These are phyloP conservation scores for Montifringilla adamsi DNA, from an alignment of 2,113 vertebrate genomes.

Conservation along the genomic window DNA sequence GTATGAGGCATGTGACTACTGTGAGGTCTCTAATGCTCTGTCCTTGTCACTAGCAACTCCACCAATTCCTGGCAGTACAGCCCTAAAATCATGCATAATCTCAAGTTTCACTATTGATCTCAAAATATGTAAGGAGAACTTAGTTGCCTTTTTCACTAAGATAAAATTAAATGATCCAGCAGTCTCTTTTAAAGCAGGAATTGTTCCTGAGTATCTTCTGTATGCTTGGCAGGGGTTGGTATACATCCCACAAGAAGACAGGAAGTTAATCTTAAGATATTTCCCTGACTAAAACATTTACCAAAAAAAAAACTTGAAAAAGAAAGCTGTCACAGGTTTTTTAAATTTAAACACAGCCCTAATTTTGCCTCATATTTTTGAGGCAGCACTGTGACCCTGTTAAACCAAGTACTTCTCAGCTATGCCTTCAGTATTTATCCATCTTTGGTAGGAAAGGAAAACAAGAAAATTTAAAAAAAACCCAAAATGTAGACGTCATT, in stretches of 20 bases:
- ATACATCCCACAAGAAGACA: neutral
- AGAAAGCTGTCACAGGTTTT: neutral
- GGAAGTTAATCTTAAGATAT: neutral
- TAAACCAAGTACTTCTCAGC: neutral
- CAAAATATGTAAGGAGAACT: neutral
- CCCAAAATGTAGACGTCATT: neutral
- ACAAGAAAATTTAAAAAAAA: neutral
- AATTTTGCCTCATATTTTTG: neutral
- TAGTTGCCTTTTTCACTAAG: neutral
- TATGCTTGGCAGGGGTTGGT: neutral
- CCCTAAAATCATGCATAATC: neutral
- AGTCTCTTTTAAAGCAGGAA: neutral
- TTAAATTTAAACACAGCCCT: neutral
- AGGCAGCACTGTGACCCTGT: neutral
- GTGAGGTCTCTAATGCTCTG: neutral
- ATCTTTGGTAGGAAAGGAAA: neutral
- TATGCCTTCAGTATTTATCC: neutral
- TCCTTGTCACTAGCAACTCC: neutral
- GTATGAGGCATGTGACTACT: neutral
- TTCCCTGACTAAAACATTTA: neutral
- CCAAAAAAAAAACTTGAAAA: neutral
- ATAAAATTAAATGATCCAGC: neutral
- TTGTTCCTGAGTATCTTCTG: neutral
- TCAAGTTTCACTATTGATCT: neutral
- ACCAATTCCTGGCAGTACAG: neutral